Percentiles rank a stretch among this genome's conserved stretches.
These are phyloP conservation scores for Scarus forsteni DNA, from an alignment of 2,797 vertebrate genomes.

Conservation along the genomic window DNA sequence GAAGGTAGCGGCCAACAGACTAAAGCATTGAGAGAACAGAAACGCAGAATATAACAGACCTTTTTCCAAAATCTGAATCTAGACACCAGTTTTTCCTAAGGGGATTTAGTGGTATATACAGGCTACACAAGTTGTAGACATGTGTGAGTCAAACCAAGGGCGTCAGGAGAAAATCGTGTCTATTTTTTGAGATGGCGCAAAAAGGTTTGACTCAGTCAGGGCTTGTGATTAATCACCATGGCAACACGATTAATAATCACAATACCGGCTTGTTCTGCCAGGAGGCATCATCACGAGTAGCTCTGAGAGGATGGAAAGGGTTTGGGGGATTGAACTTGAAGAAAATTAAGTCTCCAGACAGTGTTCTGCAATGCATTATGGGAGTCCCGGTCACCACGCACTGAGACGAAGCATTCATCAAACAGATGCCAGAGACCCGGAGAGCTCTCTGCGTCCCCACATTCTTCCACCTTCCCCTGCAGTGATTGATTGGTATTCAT, in stretches of 20 bases:
- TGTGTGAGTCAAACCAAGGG: conserved; percentile 11
- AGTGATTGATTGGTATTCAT: conserved; percentile 80
- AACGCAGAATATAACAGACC: conserved; percentile 3
- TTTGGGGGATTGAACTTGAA: conserved; percentile 57
- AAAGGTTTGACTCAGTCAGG: conserved; percentile 45
- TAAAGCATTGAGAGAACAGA: conserved; percentile 3
- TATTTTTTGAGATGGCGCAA: conserved; percentile 39
- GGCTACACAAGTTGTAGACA: conserved; percentile 10
- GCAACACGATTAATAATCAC: conserved; percentile 70
- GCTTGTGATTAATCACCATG: conserved; percentile 74
- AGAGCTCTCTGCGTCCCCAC: conserved; percentile 64
- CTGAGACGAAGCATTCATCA: conserved; percentile 79
- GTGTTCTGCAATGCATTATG: conserved; percentile 74
- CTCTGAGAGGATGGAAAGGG: conserved; percentile 40
- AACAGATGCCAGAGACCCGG: conserved; percentile 65
- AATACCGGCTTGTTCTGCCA: conserved; percentile 63
- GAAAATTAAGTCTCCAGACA: conserved; percentile 78
- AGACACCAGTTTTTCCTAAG: neutral
- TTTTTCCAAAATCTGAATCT: neutral
- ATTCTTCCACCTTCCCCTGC: conserved; percentile 40
- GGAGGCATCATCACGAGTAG: conserved; percentile 65
- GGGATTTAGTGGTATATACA: conserved; percentile 7
- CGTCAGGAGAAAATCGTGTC: conserved; percentile 11
- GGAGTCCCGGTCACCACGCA: conserved; percentile 59
- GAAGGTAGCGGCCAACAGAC: no score